Evolutionary conservation across 2,888 invertebrate species (phyloP), one percentile per base, ranked within the genome.

Genomic region (Morpho deidamia): DNA sequence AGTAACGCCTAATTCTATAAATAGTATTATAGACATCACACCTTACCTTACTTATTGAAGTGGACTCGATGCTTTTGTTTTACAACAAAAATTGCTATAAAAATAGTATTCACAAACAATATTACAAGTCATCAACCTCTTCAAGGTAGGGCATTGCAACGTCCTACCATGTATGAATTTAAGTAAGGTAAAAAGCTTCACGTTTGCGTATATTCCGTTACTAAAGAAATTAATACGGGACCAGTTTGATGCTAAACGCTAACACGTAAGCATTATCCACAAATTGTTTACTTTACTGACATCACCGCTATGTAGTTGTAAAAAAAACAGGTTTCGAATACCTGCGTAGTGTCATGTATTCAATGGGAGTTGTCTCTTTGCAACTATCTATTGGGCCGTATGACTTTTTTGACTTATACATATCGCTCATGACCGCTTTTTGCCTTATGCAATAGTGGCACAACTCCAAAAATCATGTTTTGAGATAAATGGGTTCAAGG

Each of bases 201-300:
- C 33, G 32, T 33, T 14, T 37, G 7, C 35, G 40, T 12, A 32
- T 44, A 12, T 44, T 42, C 44, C 12, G 23, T 44, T 47, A 40
- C 34, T 41, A 34, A 7, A 14, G 37, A 32, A 7, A 2, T 11
- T 37, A 12, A 42, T 32, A 44, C 37, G 35, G 37, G 14, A n/a
- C 11, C 40, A 41, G 40, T 49, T 40, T 37, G 23, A 41, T 12
- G 14, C 38, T 52, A 33, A 32, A 35, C 42, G 35, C 14, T 35
- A 35, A 11, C 46, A 37, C 32, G 35, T 33, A 12, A 37, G 43
- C 46, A 53, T 47, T 40, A 52, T 42, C 43, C 35, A 44, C 38
- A 33, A 47, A 72, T 72, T 83, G 78, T 83, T 83, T 80, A 78
- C 74, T 65, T 76, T 79, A 77, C 76, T 69, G 61, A 49, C 55